Conservation (phyloP, 2,888 invertebrate genomes). For the Stenolophus ochropezus region DNA sequence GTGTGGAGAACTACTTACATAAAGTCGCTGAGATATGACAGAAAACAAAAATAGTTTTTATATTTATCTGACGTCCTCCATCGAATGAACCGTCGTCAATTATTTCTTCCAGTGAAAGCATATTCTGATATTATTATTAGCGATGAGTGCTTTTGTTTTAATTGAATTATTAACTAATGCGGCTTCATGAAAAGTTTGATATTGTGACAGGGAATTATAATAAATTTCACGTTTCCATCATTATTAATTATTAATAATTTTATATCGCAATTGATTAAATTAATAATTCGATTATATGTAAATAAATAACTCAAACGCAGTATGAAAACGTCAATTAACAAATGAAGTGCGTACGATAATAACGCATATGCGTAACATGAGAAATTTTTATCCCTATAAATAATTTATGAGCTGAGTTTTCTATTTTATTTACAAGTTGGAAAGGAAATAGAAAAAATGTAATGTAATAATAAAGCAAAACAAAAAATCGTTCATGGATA, state of each 20-base stretch:
- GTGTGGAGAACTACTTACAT: background rate
- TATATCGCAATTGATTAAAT: conserved; percentile 16
- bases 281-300: conserved; percentile 18
- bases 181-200: conserved; percentile 9
- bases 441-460: background rate
- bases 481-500: conserved; percentile 30
- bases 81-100: no score
- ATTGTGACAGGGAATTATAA: conserved; percentile 25
- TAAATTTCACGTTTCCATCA: conserved; percentile 8
- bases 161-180: background rate
- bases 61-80: no score
- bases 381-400: background rate
- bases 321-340: conserved; percentile 12
- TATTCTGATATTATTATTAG: background rate
- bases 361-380: background rate
- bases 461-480: conserved; percentile 18
- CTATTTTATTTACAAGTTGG: background rate
- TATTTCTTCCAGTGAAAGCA: no score
- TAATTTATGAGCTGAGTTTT: no score
- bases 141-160: conserved; percentile 1
- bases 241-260: conserved; percentile 12
- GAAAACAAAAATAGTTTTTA: no score
- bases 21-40: background rate
- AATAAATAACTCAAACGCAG: conserved; percentile 5
- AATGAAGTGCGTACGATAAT: background rate